Base-by-base conservation (phyloP, 2,888 invertebrate species). In the Caradrina kadenii region DNA sequence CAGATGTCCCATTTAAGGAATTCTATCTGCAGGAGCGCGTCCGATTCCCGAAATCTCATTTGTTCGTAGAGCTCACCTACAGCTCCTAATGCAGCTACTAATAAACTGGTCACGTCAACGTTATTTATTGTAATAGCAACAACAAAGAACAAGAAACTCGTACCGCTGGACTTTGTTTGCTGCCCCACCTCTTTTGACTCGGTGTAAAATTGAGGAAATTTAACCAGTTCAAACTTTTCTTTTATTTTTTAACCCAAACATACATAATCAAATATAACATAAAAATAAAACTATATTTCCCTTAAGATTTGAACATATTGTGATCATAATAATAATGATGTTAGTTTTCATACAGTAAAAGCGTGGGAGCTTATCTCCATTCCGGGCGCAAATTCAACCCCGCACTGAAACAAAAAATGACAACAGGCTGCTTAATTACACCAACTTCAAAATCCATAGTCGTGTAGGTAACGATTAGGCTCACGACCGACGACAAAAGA, bases 71-170 rank as follows among this genome's bases (percentile, higher is more conserved):
- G 85, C 89, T 87, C 87, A 89, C 91, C 88, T 87, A 86, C 87
- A 85, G 87, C 75, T 65, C 86, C 82, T 91, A 94, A 95, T 93
- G 90, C 91, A 91, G 90, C 92, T 76, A 93, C 93, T 94, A 94
- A 94, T 93, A 95, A 92, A 90, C 95, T 77, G 92, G 94, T 94
- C 94, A 94, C 94, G 95, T 94, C 92, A 91, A 86, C 88, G 87
- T 94, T 94, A 94, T 94, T 94, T 94, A 94, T 94, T 93, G 92
- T 93, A 93, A 92, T 92, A 88, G 93, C 90, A 91, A 91, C 88
- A 91, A 90, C 89, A 91, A 89, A 89, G 89, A 91, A 91, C 88
- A 91, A 92, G 89, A 92, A 91, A 90, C 87, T 88, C 85, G 84
- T 86, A 85, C 82, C 84, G 82, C 83, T 86, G 85, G 88, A 88